These are phyloP conservation scores for Clamator glandarius DNA, from an alignment of 2,797 vertebrate species.

Conservation along the genomic window DNA sequence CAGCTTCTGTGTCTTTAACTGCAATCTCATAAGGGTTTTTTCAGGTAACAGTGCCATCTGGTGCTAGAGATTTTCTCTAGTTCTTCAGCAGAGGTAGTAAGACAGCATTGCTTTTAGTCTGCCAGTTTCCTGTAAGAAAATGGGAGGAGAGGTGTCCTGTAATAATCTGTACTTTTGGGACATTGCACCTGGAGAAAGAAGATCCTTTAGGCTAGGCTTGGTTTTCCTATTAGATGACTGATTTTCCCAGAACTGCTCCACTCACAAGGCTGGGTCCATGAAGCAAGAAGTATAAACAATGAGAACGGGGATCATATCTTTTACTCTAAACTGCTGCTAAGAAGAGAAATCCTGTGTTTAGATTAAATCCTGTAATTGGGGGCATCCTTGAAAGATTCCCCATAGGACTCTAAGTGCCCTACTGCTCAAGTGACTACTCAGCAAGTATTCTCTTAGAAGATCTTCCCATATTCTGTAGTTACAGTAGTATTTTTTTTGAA, in stretches of 20 bases:
- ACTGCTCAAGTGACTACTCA: neutral
- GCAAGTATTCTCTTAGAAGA: neutral
- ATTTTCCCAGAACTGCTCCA: neutral
- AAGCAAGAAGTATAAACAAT: neutral
- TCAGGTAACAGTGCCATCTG: slow-evolving; percentile 69
- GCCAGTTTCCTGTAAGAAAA: neutral
- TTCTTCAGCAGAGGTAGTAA: neutral
- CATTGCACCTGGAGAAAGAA: neutral
- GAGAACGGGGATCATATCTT: neutral
- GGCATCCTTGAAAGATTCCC: neutral
- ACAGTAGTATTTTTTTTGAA: neutral
- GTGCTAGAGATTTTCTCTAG: neutral
- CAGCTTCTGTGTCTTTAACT: neutral
- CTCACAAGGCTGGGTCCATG: neutral
- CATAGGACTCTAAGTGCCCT: neutral
- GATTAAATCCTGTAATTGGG: neutral
- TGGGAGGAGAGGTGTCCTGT: neutral
- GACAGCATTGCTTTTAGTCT: neutral
- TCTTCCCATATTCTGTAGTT: neutral
- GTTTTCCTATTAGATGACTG: neutral
- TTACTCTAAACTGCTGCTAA: neutral
- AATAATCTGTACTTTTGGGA: neutral
- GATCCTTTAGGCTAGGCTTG: neutral
- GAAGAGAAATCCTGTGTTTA: neutral
- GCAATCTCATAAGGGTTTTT: neutral